phyloP scores from a whole-genome alignment of 2,888 invertebrate species.

The Meiosimyza platycephala region DNA sequence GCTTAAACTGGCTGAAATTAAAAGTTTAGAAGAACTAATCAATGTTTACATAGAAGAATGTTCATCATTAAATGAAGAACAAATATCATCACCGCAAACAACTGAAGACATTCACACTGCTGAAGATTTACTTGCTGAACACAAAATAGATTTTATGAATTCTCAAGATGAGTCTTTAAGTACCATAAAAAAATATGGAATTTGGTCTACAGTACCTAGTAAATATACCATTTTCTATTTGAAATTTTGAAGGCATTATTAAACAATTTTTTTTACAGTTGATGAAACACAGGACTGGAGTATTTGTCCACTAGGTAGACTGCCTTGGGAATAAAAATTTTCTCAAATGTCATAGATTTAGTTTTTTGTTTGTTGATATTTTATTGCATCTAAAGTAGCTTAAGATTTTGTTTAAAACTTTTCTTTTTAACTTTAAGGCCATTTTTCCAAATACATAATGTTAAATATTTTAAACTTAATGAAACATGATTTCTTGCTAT shows the following conservation, averaged over 20 bases:
- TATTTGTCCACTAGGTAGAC: conserved; percentile 58
- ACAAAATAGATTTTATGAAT: conserved; percentile 33
- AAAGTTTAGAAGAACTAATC: conserved; percentile 48
- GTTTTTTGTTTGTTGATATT: conserved; percentile 10
- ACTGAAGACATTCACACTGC: conserved; percentile 45
- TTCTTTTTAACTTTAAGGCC: background rate
- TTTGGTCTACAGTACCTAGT: conserved; percentile 60
- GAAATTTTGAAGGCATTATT: background rate
- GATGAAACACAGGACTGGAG: conserved; percentile 56
- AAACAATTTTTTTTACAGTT: conserved; percentile 40
- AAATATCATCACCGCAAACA: conserved; percentile 22
- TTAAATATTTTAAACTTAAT: background rate
- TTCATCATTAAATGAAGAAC: background rate
- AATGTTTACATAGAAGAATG: conserved; percentile 42
- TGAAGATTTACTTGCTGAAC: conserved; percentile 43
- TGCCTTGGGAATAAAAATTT: conserved; percentile 55
- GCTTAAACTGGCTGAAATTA: conserved; percentile 46
- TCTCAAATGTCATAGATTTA: background rate
- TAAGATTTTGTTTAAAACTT: too few relatives aligned
- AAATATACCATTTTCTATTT: background rate
- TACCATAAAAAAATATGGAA: conserved; percentile 50
- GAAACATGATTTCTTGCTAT: too few relatives aligned
- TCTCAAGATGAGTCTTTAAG: background rate
- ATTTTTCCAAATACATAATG: conserved; percentile 8
- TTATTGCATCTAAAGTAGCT: background rate